Base-by-base conservation (phyloP, 2,113 vertebrate genomes). In the Cacatua alba region DNA sequence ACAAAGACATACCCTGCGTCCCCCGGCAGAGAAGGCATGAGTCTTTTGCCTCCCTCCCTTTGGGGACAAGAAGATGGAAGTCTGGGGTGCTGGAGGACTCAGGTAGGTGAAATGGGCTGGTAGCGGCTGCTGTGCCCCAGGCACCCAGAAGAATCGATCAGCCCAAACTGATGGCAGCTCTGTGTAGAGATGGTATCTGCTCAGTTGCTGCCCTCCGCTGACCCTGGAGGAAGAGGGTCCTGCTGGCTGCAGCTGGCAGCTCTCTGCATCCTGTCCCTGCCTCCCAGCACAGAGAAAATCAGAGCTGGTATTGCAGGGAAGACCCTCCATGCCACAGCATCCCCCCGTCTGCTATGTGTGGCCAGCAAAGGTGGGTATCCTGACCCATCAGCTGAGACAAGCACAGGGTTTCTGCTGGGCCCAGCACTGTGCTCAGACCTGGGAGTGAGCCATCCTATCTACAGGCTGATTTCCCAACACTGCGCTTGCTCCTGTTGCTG, bases 131-230 rank as follows among this genome's bases (percentile, higher is more conserved):
- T 0, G 0, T 55, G 33, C 37, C 71, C 16, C 44, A 33, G 55
- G 57, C 46, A 70, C 21, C 15, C 29, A 33, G 57, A 11, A 13
- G 23, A 37, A 49, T 52, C 1, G 0, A 20, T 14, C 0, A 0
- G 20, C 39, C 62, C 31, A 7, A 46, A 3, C n/a, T 24, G 53
- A 43, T 5, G 25, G 24, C 35, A 81, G 51, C 55, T 51, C 18
- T 5, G 0, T 1, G 0, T 4, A n/a, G 48, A 28, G 62, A 9
- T 37, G 17, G 24, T 59, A 17, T 68, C 28, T 25, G 21, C 69
- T 29, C 64, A 9, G 18, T 5, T 41, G 14, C 70, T 63, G n/a
- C 48, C 31, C 8, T 35, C 33, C 33, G 8, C 41, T 23, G 11
- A 12, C 5, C 67, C 82, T 25, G 31, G 20, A 67, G 26, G 11